Evolutionary conservation across 2,888 invertebrate genomes (phyloP), one percentile per base, ranked within the genome.

Genomic region (Tortrix viridana): DNA sequence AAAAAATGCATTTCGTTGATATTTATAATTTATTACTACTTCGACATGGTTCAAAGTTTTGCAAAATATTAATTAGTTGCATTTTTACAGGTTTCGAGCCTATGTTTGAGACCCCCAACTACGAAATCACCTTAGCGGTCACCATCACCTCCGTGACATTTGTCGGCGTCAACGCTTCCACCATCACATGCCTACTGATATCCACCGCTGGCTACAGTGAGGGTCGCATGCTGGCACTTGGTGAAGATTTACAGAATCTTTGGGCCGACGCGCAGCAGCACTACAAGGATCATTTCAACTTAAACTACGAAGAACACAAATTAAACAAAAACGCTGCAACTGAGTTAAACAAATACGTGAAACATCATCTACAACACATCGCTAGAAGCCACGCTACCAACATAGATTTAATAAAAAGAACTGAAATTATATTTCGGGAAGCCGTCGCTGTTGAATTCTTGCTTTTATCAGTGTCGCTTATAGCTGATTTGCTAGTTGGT

Each of bases 371-470:
- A 0, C 67, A 68, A 18, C 61, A 69, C 2, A 73, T 80, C 2
- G 69, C 75, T 0, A 68, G 65, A 49, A 73, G 69, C 5, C 84
- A 84, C 23, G 67, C 73, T 0, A 69, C 53, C 0, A 70, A 75
- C 3, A 74, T 79, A 32, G 70, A 67, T 26, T 46, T 81, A 0
- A 20, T 82, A 3, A 48, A 58, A 0, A 71, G 76, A 57, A 66
- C 79, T 0, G 75, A 82, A 50, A 63, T 63, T 1, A 69, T 80
- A 5, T 84, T 82, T 44, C 66, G 74, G 16, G 71, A 73, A 5
- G 74, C 78, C 3, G 76, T 82, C 9, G 80, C 77, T 0, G 67
- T 76, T n/a, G 84, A 81, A 5, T 83, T 84, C 52, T 26, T 74
- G 2, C 47, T 81, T 1, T 65, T 81, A 0, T 67, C 77, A 0